Conservation (phyloP, 2,888 invertebrate genomes). For the Lithophane semibrunnea region DNA sequence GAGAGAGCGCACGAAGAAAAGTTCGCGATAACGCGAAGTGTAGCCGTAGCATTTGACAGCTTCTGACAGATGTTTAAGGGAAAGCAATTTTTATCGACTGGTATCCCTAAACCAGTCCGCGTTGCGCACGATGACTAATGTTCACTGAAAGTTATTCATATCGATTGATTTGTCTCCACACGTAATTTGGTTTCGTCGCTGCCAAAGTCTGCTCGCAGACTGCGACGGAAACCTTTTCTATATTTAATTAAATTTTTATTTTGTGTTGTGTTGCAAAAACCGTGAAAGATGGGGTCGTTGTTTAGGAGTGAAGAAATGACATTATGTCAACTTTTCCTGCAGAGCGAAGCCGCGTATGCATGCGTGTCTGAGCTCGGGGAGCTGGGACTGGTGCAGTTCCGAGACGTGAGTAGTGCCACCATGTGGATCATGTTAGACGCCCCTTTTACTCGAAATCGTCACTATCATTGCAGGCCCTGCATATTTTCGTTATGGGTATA, state of each 20-base stretch:
- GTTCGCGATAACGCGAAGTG: too few species aligned
- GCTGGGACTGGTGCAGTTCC: slow-evolving; percentile 98
- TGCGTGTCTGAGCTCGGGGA: slow-evolving; percentile 99
- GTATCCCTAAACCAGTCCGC: slow-evolving; percentile 71
- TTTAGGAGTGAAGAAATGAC: slow-evolving; percentile 99
- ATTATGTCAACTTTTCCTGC: slow-evolving; percentile 99
- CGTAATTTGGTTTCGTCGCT: slow-evolving; percentile 86
- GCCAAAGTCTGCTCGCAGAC: slow-evolving; percentile 86
- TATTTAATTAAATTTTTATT: slow-evolving; percentile 73
- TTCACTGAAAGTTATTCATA: slow-evolving; percentile 71
- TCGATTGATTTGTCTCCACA: slow-evolving; percentile 80
- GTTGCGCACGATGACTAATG: slow-evolving; percentile 75
- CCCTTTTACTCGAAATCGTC: slow-evolving; percentile 50
- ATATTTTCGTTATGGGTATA: slow-evolving; percentile 21
- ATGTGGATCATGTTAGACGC: slow-evolving; percentile 62
- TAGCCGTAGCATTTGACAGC: too few species aligned
- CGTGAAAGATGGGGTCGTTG: slow-evolving; percentile 94
- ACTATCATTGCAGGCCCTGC: background rate
- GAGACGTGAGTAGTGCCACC: slow-evolving; percentile 93
- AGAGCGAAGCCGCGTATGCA: slow-evolving; percentile 99
- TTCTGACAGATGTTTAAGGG: slow-evolving; percentile 16
- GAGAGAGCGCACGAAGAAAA: too few species aligned
- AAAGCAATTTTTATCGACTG: slow-evolving; percentile 45
- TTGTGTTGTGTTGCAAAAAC: slow-evolving; percentile 76
- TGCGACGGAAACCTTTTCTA: slow-evolving; percentile 81